Evolutionary conservation across 2,113 vertebrate species (phyloP), one percentile per base, ranked within the genome.

Genomic region (Tetraodon nigroviridis): DNA sequence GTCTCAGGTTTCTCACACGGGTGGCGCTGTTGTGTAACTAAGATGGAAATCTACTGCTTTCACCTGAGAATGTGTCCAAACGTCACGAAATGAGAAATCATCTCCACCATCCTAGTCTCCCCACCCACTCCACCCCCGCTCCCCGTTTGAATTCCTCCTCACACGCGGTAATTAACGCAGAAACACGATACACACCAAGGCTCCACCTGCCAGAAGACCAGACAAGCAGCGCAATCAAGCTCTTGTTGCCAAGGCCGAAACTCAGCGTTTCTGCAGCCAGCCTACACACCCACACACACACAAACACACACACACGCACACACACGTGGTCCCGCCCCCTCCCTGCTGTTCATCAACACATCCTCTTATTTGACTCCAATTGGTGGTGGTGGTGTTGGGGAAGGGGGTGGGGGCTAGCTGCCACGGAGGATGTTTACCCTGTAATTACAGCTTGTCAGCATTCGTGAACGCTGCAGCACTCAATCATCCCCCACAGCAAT

Each of bases 391-490:
- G 24, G 24, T 3, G 24, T 3, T 24, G 24, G 24, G 24, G 24
- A 6, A 1, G 24, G 24, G 24, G 24, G 24, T n/a, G 24, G 72
- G 76, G 48, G 71, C 67, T 65, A 77, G 79, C 71, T 70, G 65
- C 80, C 74, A 73, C 64, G 53, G 65, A 83, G 65, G 57, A 78
- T 81, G 74, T 71, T 62, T 21, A 75, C 61, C 79, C 67, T 81
- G 74, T 90, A 89, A 89, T 90, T 89, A 90, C 69, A 86, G 75
- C 13, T 41, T 75, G 81, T 73, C 78, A 76, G 79, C 49, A 75
- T 82, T 74, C 65, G 75, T 76, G 66, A 79, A 75, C 69, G 21
- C 73, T 51, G 69, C 8, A 37, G 32, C 79, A 82, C 79, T 86
- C 82, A 87, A 87, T 89, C 86, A 83, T 75, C 80, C 73, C 75